Conservation (phyloP, 2,113 vertebrate species). For the Sceloporus tristichus region DNA sequence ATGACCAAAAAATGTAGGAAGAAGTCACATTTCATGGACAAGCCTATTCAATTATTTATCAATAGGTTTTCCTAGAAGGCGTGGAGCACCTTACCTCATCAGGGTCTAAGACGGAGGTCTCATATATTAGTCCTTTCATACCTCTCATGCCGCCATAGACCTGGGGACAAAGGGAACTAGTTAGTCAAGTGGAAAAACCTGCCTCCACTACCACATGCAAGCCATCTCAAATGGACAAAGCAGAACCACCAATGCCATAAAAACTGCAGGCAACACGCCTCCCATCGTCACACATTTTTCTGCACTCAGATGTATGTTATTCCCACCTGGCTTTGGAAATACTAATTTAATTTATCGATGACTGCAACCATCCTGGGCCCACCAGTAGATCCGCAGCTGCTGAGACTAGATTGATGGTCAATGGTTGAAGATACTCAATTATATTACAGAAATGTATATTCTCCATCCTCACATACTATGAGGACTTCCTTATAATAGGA, state of each 20-base stretch:
- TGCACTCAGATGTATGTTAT: background rate
- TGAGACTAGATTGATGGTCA: too few relatives aligned
- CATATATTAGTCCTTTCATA: conserved; percentile 96
- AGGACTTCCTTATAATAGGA: too few relatives aligned
- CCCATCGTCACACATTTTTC: background rate
- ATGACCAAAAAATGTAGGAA: background rate
- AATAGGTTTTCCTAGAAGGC: background rate
- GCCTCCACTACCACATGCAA: too few relatives aligned
- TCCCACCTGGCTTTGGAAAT: background rate
- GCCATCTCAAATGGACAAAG: background rate
- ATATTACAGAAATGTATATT: too few relatives aligned
- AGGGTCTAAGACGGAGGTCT: conserved; percentile 95
- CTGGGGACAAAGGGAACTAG: conserved; percentile 66
- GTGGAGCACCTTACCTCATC: conserved; percentile 86
- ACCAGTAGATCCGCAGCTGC: too few relatives aligned
- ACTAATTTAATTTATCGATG: too few relatives aligned
- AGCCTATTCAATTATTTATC: background rate
- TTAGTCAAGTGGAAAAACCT: fast-evolving
- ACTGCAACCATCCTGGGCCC: too few relatives aligned
- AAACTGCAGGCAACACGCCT: background rate
- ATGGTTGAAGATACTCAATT: too few relatives aligned
- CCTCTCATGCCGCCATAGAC: conserved; percentile 97
- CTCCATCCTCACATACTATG: too few relatives aligned
- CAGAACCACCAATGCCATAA: background rate
- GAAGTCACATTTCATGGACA: fast-evolving